Percentiles rank a stretch among this genome's conserved stretches.
Evolutionary conservation across 2,888 invertebrate species (phyloP).

Genomic region (Scaptomyza tumidula): DNA sequence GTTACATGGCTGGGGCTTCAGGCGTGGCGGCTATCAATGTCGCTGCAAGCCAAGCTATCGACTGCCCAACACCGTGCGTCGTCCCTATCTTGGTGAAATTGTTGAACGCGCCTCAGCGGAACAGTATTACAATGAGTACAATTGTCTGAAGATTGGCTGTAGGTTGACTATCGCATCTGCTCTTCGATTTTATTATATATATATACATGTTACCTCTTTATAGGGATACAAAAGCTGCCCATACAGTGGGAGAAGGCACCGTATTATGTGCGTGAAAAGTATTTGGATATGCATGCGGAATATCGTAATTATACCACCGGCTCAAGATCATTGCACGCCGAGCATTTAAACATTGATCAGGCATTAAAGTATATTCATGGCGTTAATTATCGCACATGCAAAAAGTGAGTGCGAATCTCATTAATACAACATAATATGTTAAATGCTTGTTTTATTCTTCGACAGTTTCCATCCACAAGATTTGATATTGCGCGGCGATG

Average conservation of each 20-base stretch:
- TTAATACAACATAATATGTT: neutral
- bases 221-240: constrained; percentile 95
- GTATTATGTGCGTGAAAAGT: constrained; percentile 89
- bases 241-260: constrained; percentile 92
- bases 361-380: constrained; percentile 91
- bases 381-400: constrained; percentile 87
- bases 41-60: constrained; percentile 95
- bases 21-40: constrained; percentile 97
- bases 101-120: constrained; percentile 96
- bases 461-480: constrained; percentile 90
- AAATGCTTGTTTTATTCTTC: neutral
- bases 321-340: constrained; percentile 87
- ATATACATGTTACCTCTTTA: constrained; percentile 5
- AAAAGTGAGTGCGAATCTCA: constrained; percentile 79
- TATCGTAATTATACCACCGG: constrained; percentile 90
- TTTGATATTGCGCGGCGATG: constrained; percentile 92
- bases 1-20: constrained; percentile 97
- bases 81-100: constrained; percentile 97
- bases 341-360: constrained; percentile 90
- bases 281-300: constrained; percentile 90
- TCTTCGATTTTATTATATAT: too few relatives aligned
- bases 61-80: constrained; percentile 93
- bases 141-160: constrained; percentile 96
- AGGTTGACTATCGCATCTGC: constrained; percentile 83
- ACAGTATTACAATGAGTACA: constrained; percentile 96